Percentiles rank a stretch among this genome's conserved stretches.
These are phyloP conservation scores for Coptodon bakossiorum DNA, from an alignment of 2,113 vertebrate genomes.

Conservation along the genomic window DNA sequence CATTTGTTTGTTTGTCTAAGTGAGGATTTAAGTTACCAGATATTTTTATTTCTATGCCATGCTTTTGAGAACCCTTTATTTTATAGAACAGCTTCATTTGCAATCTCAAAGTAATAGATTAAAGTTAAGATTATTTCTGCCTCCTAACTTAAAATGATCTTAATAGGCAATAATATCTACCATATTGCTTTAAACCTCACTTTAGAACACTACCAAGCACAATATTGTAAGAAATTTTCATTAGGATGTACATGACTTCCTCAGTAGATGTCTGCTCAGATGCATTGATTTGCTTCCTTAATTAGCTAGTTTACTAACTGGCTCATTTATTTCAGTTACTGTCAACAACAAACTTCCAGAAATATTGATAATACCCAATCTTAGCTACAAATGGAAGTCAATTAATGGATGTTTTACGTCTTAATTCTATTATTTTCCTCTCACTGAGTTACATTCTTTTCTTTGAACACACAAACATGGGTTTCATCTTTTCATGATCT, in stretches of 20 bases:
- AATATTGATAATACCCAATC: not conserved
- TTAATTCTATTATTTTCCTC: constrained; percentile 10
- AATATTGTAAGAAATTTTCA: not conserved
- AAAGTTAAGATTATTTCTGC: not conserved
- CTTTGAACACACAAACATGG: not conserved
- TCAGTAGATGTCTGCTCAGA: constrained; percentile 7
- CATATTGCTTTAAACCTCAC: not conserved
- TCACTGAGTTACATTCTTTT: not conserved
- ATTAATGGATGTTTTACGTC: not conserved
- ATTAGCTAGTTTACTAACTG: not conserved
- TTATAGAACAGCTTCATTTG: not conserved
- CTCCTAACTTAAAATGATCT: not conserved
- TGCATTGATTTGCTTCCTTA: not conserved
- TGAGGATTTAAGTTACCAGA: not conserved
- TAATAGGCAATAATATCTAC: not conserved
- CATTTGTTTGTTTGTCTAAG: not conserved
- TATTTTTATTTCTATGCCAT: not conserved
- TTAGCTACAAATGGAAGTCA: not conserved
- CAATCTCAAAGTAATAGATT: not conserved
- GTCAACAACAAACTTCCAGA: not conserved
- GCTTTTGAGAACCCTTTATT: not conserved
- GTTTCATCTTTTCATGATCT: not conserved
- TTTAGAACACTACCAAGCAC: not conserved
- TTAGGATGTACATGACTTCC: not conserved
- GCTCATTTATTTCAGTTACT: constrained; percentile 23